Percentiles rank a stretch among this genome's conserved stretches.
These are phyloP conservation scores for Noturus placidus DNA, from an alignment of 2,113 vertebrate species.

Conservation along the genomic window DNA sequence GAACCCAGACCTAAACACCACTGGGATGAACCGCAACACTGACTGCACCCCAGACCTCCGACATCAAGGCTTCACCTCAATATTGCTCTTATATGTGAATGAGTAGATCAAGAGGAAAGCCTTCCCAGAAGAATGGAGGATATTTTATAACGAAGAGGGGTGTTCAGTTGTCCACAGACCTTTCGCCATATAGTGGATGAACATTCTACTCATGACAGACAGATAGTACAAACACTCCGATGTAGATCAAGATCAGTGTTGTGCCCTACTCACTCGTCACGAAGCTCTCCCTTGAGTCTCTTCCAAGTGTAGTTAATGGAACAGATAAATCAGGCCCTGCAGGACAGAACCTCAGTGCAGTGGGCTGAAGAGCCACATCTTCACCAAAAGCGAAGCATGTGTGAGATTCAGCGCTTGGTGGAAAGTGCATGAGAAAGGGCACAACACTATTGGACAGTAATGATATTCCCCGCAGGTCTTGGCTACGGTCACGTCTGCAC, in stretches of 20 bases:
- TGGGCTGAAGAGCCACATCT: background rate
- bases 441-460: background rate
- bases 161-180: background rate
- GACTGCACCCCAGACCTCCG: background rate
- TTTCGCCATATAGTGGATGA: background rate
- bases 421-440: background rate
- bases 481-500: background rate
- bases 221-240: background rate
- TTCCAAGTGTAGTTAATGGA: constrained; percentile 12
- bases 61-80: background rate
- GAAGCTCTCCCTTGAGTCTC: background rate
- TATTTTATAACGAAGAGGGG: background rate
- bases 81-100: background rate
- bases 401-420: background rate
- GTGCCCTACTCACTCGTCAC: background rate
- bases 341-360: background rate
- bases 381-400: background rate
- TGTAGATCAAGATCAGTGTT: background rate
- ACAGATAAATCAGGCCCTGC: constrained; percentile 3
- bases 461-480: background rate
- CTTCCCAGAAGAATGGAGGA: background rate
- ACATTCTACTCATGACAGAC: no score
- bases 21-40: background rate
- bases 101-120: background rate
- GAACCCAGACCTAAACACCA: no score